A percentile compares a stretch with the other conserved stretches of the same genome.
Conservation (phyloP, 2,113 vertebrate species). For the Neolamprologus tretocephalus region DNA sequence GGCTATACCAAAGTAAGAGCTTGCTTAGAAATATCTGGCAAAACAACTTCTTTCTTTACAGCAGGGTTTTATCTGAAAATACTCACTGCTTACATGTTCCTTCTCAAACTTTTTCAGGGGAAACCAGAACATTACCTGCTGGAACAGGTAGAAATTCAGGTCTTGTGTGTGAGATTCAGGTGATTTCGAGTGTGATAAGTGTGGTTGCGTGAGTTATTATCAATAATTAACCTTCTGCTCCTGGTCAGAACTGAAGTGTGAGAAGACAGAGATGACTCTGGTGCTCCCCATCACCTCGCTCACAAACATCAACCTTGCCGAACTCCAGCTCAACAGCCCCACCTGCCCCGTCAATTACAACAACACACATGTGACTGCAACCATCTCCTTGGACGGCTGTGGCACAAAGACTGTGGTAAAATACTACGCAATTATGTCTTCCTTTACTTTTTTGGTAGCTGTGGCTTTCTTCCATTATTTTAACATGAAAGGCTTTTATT, state of each 20-base stretch:
- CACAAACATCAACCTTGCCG: slow-evolving; percentile 8
- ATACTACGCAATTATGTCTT: not conserved
- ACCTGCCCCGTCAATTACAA: slow-evolving; percentile 56
- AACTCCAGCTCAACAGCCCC: slow-evolving; percentile 65
- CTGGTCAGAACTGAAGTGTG: slow-evolving; percentile 55
- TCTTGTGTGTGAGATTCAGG: not conserved
- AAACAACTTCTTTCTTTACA: not conserved
- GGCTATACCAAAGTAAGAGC: slow-evolving; percentile 70
- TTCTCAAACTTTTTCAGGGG: slow-evolving; percentile 37
- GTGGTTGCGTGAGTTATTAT: not conserved
- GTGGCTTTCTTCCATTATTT: not conserved
- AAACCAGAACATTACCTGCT: slow-evolving; percentile 31
- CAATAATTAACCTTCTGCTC: not conserved
- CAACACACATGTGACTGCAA: slow-evolving; percentile 52
- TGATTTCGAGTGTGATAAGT: not conserved
- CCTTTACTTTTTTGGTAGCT: not conserved
- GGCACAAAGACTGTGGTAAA: slow-evolving; percentile 66
- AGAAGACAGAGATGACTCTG: slow-evolving; percentile 46
- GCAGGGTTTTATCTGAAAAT: not conserved
- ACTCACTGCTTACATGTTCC: not conserved
- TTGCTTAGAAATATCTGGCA: not conserved
- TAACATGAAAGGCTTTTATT: not conserved
- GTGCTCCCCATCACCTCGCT: slow-evolving; percentile 55
- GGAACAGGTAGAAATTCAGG: slow-evolving; percentile 49
- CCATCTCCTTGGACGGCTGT: slow-evolving; percentile 53